phyloP scores from a whole-genome alignment of 2,797 vertebrate genomes.

The Podargus strigoides region DNA sequence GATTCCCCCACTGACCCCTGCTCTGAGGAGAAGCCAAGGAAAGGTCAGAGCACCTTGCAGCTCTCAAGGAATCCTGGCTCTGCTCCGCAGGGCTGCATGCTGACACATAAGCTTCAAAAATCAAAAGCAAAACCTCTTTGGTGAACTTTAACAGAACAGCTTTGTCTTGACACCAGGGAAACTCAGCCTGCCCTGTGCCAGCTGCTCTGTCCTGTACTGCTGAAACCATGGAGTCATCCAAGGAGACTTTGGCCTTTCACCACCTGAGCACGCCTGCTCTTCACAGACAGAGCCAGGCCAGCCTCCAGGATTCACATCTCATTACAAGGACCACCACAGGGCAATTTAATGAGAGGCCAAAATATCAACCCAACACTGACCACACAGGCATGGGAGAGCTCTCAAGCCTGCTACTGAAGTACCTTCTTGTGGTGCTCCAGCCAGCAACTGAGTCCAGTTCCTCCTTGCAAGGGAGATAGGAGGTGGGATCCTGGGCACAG shows the following conservation, averaged over 20 bases:
- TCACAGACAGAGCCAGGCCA: not conserved
- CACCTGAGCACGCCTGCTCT: not conserved
- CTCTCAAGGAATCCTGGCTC: not conserved
- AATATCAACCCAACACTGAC: not conserved
- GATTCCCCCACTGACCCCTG: not conserved
- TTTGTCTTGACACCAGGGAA: not conserved
- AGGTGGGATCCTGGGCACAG: not conserved
- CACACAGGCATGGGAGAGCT: fast-evolving
- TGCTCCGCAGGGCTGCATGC: not conserved
- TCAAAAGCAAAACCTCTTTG: not conserved
- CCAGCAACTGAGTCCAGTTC: not conserved
- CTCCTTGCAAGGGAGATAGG: not conserved
- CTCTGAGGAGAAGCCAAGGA: not conserved
- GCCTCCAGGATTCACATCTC: not conserved
- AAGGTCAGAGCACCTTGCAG: not conserved
- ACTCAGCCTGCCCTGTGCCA: not conserved
- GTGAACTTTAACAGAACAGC: not conserved
- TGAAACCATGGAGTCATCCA: not conserved
- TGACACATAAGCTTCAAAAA: not conserved
- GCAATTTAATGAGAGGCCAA: not conserved
- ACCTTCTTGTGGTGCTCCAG: not conserved
- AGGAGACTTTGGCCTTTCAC: not conserved
- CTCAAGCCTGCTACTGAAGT: not conserved
- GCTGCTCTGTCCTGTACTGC: not conserved
- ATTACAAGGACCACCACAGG: not conserved